These are phyloP conservation scores for Synaphobranchus kaupii DNA, from an alignment of 2,797 vertebrate species.

Conservation along the genomic window DNA sequence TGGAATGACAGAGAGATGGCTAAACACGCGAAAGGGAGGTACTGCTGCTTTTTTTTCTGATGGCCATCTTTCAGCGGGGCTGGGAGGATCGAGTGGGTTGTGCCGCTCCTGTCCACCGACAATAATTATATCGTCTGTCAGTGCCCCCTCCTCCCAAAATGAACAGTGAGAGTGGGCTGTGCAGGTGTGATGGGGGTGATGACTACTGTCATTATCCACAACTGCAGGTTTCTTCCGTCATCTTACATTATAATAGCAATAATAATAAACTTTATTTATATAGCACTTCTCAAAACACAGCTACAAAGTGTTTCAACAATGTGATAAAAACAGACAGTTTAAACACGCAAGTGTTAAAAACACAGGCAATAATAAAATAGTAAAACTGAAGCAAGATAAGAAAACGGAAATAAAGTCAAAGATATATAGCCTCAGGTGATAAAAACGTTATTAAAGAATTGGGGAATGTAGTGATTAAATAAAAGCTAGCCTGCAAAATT, in stretches of 20 bases:
- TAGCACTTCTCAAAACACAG: too few species aligned
- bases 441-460: too few species aligned
- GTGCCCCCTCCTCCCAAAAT: neutral
- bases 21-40: neutral
- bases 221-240: neutral
- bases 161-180: neutral
- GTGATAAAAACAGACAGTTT: conserved; percentile 20
- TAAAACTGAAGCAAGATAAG: too few species aligned
- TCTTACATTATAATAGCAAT: neutral
- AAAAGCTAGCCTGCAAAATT: too few species aligned
- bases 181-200: conserved; percentile 14
- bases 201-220: neutral
- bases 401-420: too few species aligned
- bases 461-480: too few species aligned
- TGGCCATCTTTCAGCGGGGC: conserved; percentile 10
- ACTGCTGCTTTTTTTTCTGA: neutral
- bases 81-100: neutral
- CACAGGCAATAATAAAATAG: too few species aligned
- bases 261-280: neutral
- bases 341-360: too few species aligned
- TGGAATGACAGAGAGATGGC: conserved; percentile 49
- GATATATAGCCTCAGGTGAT: neutral
- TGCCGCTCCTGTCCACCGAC: conserved; percentile 42
- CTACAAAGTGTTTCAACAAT: conserved; percentile 52
- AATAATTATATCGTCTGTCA: conserved; percentile 54